Evolutionary conservation across 2,888 invertebrate species (phyloP), one percentile per base, ranked within the genome.

Genomic region (Papilio protenor): DNA sequence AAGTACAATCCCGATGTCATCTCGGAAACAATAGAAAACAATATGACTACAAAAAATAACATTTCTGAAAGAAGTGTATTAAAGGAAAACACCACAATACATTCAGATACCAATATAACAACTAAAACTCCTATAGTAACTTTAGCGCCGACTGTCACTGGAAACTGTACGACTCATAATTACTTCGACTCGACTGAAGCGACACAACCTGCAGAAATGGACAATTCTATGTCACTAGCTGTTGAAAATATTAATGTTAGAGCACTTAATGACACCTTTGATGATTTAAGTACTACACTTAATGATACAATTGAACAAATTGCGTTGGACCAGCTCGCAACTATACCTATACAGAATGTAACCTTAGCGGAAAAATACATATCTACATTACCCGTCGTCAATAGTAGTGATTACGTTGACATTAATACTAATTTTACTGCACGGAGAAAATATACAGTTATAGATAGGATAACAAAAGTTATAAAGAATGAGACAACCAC

Each of bases 381-480:
- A 0, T 47, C 75, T 16, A 10, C 33, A 18, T 18, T 27, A 18
- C 40, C 66, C 66, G 11, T 18, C 3, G 66, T n/a, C 12, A 55
- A 66, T n/a, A 66, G n/a, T 10, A 73, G 61, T 47, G 40, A 77
- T 10, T 61, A 61, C 18, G 64, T 70, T 59, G 27, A 74, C 14
- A 23, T 40, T 11, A 47, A 57, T 45, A 14, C 73, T 14, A 73
- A 71, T 55, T 33, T 73, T 6, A 78, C 79, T 4, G 21, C 75
- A 0, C 78, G 80, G 79, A 83, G 80, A 72, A 83, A 79, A 78
- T 84, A 84, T 52, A 82, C 80, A 16, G 59, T 59, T 66, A 88
- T 90, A 79, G 86, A 87, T 55, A 86, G 89, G 82, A 88, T 87
- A 81, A 83, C 82, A 5, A 55, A 76, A 4, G 80, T 77, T 45